Conservation (phyloP, 2,888 invertebrate genomes). For the Masnerella sp. region DNA sequence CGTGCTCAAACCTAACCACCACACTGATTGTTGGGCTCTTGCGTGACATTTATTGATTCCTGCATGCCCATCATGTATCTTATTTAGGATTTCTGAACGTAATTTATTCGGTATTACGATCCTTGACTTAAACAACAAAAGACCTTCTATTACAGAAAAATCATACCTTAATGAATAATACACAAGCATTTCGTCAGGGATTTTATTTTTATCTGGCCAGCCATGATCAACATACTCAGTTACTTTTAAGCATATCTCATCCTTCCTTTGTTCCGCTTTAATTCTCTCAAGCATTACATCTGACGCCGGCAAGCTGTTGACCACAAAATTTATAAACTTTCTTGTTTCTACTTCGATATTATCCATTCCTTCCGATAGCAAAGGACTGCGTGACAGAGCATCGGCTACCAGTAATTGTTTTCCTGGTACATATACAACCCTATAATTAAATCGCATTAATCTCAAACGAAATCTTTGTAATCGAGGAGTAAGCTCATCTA, state of each 20-base stretch:
- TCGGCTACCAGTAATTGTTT: constrained; percentile 68
- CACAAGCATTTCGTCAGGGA: not conserved
- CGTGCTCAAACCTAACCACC: constrained; percentile 2
- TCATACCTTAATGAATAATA: not conserved
- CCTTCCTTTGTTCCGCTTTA: constrained; percentile 5
- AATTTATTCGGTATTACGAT: constrained; percentile 1
- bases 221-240: not conserved
- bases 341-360: not conserved
- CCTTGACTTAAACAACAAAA: constrained; percentile 6
- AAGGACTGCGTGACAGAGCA: constrained; percentile 29
- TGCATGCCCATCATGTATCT: constrained; percentile 12
- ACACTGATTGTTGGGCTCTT: constrained; percentile 13
- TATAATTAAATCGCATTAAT: constrained; percentile 66
- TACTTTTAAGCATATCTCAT: not conserved
- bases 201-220: not conserved
- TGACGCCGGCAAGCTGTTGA: constrained; percentile 4
- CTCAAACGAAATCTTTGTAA: constrained; percentile 71
- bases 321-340: constrained; percentile 5
- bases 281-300: constrained; percentile 4
- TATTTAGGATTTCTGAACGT: not conserved
- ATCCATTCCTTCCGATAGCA: not conserved
- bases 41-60: constrained; percentile 15
- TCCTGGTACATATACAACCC: constrained; percentile 66
- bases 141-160: constrained; percentile 1
- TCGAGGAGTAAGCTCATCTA: constrained; percentile 70